Base-by-base conservation (phyloP, 2,888 invertebrate species). In the Caenorhabditis sp. region DNA sequence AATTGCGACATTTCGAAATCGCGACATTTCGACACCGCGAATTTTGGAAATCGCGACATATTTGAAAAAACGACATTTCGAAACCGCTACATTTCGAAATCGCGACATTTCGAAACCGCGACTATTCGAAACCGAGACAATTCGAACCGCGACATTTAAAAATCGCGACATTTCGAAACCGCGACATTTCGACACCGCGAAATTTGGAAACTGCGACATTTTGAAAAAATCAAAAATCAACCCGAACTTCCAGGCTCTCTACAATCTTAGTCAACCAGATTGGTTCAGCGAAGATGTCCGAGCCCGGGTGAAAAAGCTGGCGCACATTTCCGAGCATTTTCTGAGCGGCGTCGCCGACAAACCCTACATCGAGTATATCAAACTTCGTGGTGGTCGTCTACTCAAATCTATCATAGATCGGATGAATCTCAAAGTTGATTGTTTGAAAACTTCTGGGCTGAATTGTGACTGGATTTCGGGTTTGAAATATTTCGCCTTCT, bases 401-500 rank as follows among this genome's bases (percentile, higher is more conserved):
- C 51, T 79, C 50, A 26, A 57, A 19, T 43, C 69, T 12, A 75
- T 79, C 53, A 66, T 79, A 21, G 74, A 77, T 59, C 69, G 71
- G 21, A 79, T 79, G 77, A 59, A 77, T 1, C 66, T 62, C 10
- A 78, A 80, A 55, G 1, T 80, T 14, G 23, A 51, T n/a, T 82
- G 81, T 54, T 57, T 51, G 1, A 19, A n/a, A n/a, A n/a, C n/a
- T n/a, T n/a, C n/a, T 17, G 78, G 76, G 17, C 62, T 61, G 17
- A 73, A 79, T 12, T 83, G 83, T 64, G 65, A 58, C 14, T 83
- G 82, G 82, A 80, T 82, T 19, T 70, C 70, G 10, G 64, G 61
- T 6, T 64, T 84, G 21, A 85, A 86, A 65, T 86, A 84, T 62
- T 79, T 82, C 62, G 85, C 84, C 0, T 86, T 84, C 53, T 86